These are phyloP conservation scores for Elaphurus davidianus DNA, from an alignment of 2,113 vertebrate genomes.

Conservation along the genomic window DNA sequence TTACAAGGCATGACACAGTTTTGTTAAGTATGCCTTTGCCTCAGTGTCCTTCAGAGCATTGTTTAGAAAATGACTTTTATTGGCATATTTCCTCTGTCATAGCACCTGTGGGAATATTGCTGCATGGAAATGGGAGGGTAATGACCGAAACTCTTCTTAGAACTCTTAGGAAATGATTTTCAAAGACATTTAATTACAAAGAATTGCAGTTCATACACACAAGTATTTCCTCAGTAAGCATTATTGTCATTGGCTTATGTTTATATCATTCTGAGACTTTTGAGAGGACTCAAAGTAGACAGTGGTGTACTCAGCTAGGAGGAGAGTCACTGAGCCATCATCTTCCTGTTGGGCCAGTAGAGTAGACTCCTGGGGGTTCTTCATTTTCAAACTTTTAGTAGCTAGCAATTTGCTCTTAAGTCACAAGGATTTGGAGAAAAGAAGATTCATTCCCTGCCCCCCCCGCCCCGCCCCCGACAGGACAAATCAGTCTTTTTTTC, in stretches of 20 bases:
- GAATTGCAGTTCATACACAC: background rate
- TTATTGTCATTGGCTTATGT: background rate
- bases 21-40: conserved; percentile 30
- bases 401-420: conserved; percentile 7
- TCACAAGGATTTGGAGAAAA: background rate
- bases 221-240: background rate
- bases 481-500: background rate
- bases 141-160: conserved; percentile 31
- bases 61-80: conserved; percentile 62
- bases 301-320: background rate
- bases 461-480: rapidly evolving
- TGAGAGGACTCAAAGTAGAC: background rate
- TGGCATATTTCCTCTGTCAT: conserved; percentile 26
- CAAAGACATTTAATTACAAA: conserved; percentile 46
- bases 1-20: conserved; percentile 18
- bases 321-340: background rate
- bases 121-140: conserved; percentile 10
- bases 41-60: conserved; percentile 32
- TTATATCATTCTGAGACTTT: background rate
- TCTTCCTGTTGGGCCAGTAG: background rate
- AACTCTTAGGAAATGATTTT: conserved; percentile 29
- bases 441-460: background rate
- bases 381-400: conserved; percentile 33
- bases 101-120: conserved; percentile 12
- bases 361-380: background rate